phyloP scores from a whole-genome alignment of 1,140 invertebrate species.

The Drosophila setifemur region DNA sequence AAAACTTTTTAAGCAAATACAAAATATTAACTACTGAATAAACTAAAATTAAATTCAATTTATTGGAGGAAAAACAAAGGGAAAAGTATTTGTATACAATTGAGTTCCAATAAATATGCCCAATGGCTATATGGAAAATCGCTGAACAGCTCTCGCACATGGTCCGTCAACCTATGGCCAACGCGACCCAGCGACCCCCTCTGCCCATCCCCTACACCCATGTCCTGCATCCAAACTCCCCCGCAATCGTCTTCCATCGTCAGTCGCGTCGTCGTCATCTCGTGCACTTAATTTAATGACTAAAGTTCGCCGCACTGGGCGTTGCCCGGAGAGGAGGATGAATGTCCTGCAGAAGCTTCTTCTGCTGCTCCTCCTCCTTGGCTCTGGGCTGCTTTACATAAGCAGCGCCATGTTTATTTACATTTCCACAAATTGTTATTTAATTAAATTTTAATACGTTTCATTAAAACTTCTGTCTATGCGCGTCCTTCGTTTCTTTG shows the following conservation, averaged over 20 bases:
- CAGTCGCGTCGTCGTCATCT: constrained; percentile 17
- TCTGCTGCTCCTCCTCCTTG: neutral
- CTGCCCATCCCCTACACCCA: neutral
- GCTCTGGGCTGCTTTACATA: constrained; percentile 51
- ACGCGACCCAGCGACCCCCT: neutral
- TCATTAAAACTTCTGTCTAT: constrained; percentile 69
- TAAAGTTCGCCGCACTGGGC: constrained; percentile 68
- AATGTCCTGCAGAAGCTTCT: constrained; percentile 9
- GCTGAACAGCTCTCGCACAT: too few relatives aligned
- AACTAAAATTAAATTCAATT: too few relatives aligned
- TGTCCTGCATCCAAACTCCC: neutral
- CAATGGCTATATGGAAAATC: too few relatives aligned
- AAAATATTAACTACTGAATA: too few relatives aligned
- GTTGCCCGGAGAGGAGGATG: constrained; percentile 40
- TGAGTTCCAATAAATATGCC: too few relatives aligned
- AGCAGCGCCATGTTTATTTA: constrained; percentile 73
- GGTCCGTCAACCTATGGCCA: too few relatives aligned
- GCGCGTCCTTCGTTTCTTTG: constrained; percentile 1
- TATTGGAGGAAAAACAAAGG: too few relatives aligned
- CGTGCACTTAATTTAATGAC: constrained; percentile 78
- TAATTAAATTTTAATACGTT: constrained; percentile 80
- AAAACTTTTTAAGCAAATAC: too few relatives aligned
- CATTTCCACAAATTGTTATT: constrained; percentile 78
- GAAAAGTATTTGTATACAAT: too few relatives aligned
- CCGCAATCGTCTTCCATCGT: neutral